phyloP scores from a whole-genome alignment of 2,888 invertebrate species.

The Pachycephus smyrnensis region DNA sequence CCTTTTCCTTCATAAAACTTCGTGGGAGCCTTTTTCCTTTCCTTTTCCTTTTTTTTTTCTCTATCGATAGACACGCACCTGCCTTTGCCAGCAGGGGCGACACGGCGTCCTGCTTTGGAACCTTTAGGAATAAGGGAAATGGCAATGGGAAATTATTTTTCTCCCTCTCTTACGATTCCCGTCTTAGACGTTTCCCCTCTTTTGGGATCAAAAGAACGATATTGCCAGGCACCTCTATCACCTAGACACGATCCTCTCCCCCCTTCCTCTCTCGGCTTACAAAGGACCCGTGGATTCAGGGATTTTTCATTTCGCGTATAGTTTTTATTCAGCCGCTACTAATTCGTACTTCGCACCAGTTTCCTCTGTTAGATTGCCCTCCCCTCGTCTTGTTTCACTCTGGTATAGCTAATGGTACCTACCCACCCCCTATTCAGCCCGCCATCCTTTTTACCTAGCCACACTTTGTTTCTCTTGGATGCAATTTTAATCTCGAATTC shows the following conservation, averaged over 20 bases:
- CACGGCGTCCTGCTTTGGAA: neutral
- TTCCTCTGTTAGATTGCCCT: constrained; percentile 40
- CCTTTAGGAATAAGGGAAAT: neutral
- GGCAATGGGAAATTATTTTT: neutral
- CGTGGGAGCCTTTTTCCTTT: neutral
- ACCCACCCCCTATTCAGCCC: neutral
- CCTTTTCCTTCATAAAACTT: constrained; percentile 11
- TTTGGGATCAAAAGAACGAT: neutral
- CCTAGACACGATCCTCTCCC: neutral
- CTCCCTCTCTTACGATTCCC: neutral
- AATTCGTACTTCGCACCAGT: constrained; percentile 42
- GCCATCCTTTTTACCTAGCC: constrained; percentile 28
- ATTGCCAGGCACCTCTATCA: neutral
- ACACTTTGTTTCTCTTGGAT: constrained; percentile 49
- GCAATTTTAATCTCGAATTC: constrained; percentile 67
- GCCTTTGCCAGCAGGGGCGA: neutral
- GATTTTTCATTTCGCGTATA: constrained; percentile 24
- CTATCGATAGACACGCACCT: neutral
- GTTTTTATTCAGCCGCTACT: constrained; percentile 41
- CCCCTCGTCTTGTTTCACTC: constrained; percentile 2
- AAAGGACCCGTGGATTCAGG: neutral
- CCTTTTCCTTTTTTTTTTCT: neutral
- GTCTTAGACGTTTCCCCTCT: neutral
- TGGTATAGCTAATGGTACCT: neutral
- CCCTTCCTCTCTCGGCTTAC: neutral